Evolutionary conservation across 2,113 vertebrate species (phyloP), one percentile per base, ranked within the genome.

Genomic region (Paradisaea rubra): DNA sequence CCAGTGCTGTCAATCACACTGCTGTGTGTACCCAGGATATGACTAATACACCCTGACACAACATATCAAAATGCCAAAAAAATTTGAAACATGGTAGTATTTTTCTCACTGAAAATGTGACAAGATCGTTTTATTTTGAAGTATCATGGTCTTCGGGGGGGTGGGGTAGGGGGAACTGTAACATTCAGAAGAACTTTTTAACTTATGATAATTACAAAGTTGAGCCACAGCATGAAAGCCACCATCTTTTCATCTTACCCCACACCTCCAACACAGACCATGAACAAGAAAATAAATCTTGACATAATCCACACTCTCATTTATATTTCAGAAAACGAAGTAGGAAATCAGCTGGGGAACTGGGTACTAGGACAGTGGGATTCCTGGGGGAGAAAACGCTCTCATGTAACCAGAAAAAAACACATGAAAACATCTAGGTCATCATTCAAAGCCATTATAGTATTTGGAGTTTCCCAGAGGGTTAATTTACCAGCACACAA

Each of bases 1-100:
- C 72, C 31, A 45, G 52, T n/a, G 33, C 80, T 83, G 96, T 76
- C 94, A 92, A 9, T 94, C 83, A 73, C 41, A 20, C 37, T 31
- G 31, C 77, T 77, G 31, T 18, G 2, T 25, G 53, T 16, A 45
- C 49, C 53, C 19, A 56, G 37, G 35, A 53, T 37, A 35, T 66
- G 88, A 92, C 65, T 95, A 90, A 96, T 81, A 35, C 1, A 88
- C 19, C 39, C 47, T 88, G 94, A 93, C 64, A 87, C 53, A 59
- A 88, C 45, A 52, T 16, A 86, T 70, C 84, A 93, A 95, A 93
- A 69, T 88, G 68, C 15, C 73, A 73, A 73, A 47, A 42, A n/a
- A 45, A 21, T 8, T 53, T 50, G 61, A 94, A 94, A 83, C 16
- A 21, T 2, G 39, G 23, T 21, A 64, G 5, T 6, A 15, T 59